phyloP scores from a whole-genome alignment of 2,888 invertebrate species.

The Lasius fuliginosus region DNA sequence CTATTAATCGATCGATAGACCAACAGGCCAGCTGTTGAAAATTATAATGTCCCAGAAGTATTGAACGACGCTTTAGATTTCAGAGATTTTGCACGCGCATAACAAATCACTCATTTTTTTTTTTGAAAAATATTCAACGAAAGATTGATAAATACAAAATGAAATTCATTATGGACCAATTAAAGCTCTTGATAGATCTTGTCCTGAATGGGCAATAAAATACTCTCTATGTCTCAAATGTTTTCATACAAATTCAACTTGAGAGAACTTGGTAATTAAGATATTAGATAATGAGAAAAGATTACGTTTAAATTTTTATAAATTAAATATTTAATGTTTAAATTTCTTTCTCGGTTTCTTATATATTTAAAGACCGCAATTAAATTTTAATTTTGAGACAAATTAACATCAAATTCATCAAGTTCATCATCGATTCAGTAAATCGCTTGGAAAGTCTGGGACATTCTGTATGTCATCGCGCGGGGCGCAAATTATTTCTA shows the following conservation, averaged over 20 bases:
- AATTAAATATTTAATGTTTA: not conserved
- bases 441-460: not conserved
- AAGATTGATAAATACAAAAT: slow-evolving; percentile 12
- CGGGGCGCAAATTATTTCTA: slow-evolving; percentile 19
- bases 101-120: not conserved
- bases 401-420: not conserved
- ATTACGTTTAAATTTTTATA: not conserved
- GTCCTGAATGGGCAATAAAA: not conserved
- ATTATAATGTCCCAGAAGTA: slow-evolving; percentile 22
- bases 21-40: slow-evolving; percentile 50
- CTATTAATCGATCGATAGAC: slow-evolving; percentile 38
- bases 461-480: not conserved
- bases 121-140: not conserved
- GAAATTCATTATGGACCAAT: not conserved
- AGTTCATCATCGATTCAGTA: not conserved
- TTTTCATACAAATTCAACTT: not conserved
- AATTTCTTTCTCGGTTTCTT: not conserved
- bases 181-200: not conserved
- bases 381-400: not conserved
- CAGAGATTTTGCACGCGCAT: not conserved
- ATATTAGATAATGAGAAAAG: not conserved
- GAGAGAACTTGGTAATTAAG: not conserved
- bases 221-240: not conserved
- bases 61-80: not conserved
- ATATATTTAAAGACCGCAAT: not conserved